Evolutionary conservation across 2,888 invertebrate species (phyloP).

Genomic region (Linnaemya vulpina): DNA sequence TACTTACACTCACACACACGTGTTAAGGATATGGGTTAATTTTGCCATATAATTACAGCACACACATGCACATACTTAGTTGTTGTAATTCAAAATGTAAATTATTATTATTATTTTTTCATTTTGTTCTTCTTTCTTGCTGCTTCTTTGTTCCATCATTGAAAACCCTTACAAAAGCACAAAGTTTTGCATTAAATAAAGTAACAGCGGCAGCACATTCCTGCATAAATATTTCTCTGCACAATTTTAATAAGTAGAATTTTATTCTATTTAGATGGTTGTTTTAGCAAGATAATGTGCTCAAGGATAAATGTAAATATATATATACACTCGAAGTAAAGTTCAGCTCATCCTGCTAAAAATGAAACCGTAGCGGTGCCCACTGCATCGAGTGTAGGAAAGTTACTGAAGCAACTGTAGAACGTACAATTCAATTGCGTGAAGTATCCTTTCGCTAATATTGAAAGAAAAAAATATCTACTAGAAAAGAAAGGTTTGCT

Average conservation of each 20-base stretch:
- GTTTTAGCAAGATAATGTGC: background rate
- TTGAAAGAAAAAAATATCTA: too few species aligned
- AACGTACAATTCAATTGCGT: too few species aligned
- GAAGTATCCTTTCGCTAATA: too few species aligned
- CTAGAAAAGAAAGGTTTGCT: too few species aligned
- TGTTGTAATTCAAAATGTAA: background rate
- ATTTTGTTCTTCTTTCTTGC: background rate
- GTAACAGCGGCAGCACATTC: background rate
- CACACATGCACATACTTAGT: background rate
- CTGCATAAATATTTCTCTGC: background rate
- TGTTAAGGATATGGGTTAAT: background rate
- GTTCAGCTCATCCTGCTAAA: too few species aligned
- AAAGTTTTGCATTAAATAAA: background rate
- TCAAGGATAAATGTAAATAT: background rate
- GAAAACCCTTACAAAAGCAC: background rate
- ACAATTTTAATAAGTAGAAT: background rate
- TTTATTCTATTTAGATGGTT: background rate
- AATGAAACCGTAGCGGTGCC: too few species aligned
- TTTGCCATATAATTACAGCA: background rate
- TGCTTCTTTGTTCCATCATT: background rate
- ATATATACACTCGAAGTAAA: background rate
- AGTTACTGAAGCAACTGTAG: too few species aligned
- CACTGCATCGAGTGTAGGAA: too few species aligned
- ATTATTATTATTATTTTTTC: background rate
- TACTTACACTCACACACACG: too few species aligned